Conservation (phyloP, 2,113 vertebrate species). For the Casuarius casuarius region DNA sequence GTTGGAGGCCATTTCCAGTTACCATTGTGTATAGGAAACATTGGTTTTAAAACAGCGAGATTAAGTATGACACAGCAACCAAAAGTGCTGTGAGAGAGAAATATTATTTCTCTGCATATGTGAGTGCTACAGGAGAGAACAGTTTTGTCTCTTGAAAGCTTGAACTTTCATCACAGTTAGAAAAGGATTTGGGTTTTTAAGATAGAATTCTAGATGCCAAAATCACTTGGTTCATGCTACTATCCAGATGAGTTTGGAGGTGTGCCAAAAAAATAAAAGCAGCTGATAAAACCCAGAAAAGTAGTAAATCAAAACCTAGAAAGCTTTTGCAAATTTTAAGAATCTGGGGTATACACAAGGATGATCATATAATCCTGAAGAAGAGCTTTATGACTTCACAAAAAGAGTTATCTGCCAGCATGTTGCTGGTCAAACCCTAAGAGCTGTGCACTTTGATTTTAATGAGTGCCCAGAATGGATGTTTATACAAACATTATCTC, state of each 20-base stretch:
- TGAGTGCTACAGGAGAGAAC: neutral
- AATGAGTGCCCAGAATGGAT: neutral
- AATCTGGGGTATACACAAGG: neutral
- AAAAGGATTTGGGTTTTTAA: constrained; percentile 65
- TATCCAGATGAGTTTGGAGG: constrained; percentile 65
- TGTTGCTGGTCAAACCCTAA: neutral
- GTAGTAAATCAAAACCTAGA: constrained; percentile 57
- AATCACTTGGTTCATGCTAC: constrained; percentile 60
- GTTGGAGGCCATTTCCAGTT: constrained; percentile 32
- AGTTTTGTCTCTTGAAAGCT: constrained; percentile 17
- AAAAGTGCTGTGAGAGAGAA: neutral
- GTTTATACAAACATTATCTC: constrained; percentile 6
- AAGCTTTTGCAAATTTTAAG: constrained; percentile 13
- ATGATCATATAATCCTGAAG: neutral
- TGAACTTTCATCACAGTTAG: constrained; percentile 30
- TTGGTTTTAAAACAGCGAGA: neutral
- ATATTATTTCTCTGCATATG: neutral
- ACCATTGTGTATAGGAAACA: neutral
- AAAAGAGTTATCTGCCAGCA: neutral
- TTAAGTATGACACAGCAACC: neutral
- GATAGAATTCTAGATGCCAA: constrained; percentile 63
- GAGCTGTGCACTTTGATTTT: constrained; percentile 1
- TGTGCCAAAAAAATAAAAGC: constrained; percentile 67
- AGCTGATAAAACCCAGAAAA: constrained; percentile 68
- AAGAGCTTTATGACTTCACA: neutral